phyloP scores from a whole-genome alignment of 2,888 invertebrate species.

The Drosophila borborema region DNA sequence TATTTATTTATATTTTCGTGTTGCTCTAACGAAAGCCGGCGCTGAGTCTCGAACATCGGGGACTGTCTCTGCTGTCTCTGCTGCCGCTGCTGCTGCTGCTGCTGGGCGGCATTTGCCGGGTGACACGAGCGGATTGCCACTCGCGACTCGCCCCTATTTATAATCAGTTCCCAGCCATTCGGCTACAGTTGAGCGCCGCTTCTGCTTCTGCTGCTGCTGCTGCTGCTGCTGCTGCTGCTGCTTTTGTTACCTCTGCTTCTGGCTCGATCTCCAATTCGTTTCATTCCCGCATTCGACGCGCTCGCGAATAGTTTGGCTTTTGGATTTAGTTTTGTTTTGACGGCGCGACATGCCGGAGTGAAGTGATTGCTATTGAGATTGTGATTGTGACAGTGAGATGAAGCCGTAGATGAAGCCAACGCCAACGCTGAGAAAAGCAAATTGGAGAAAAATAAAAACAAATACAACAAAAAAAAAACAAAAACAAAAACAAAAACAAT shows the following conservation, averaged over 20 bases:
- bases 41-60: slow-evolving; percentile 66
- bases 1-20: slow-evolving; percentile 13
- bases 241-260: slow-evolving; percentile 37
- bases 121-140: slow-evolving; percentile 53
- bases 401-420: slow-evolving; percentile 66
- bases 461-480: too few relatives aligned
- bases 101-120: slow-evolving; percentile 30
- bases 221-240: slow-evolving; percentile 44
- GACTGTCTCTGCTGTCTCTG: not conserved
- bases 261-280: slow-evolving; percentile 49
- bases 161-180: slow-evolving; percentile 67
- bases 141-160: slow-evolving; percentile 69
- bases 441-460: slow-evolving; percentile 18
- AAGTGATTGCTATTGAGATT: slow-evolving; percentile 3
- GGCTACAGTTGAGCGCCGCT: slow-evolving; percentile 52
- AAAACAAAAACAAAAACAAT: slow-evolving; percentile 11
- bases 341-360: slow-evolving; percentile 9
- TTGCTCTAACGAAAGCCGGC: slow-evolving; percentile 70
- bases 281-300: slow-evolving; percentile 66
- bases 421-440: slow-evolving; percentile 23
- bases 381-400: slow-evolving; percentile 44
- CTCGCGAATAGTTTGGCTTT: slow-evolving; percentile 64
- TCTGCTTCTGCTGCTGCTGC: slow-evolving; percentile 47
- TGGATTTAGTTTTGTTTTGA: slow-evolving; percentile 19
- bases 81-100: slow-evolving; percentile 5